These are phyloP conservation scores for Corydoras sp. DNA, from an alignment of 2,113 vertebrate genomes.

Conservation along the genomic window DNA sequence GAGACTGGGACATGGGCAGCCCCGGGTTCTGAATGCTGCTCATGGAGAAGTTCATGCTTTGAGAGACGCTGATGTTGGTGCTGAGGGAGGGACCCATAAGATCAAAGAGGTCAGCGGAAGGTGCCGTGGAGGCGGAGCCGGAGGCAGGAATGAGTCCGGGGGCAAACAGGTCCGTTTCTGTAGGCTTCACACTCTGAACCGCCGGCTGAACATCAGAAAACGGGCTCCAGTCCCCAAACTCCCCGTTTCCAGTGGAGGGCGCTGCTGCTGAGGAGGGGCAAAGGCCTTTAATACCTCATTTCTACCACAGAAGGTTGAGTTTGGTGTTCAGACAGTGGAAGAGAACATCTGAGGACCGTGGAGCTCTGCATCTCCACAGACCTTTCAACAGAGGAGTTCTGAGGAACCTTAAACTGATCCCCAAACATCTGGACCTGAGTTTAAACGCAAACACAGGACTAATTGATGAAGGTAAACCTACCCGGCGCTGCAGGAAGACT, in stretches of 20 bases:
- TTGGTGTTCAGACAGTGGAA: background rate
- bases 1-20: constrained; percentile 81
- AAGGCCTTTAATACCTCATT: background rate
- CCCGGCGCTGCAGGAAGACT: constrained; percentile 72
- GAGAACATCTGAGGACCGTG: too few species aligned
- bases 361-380: too few species aligned
- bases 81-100: constrained; percentile 78
- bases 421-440: too few species aligned
- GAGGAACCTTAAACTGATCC: too few species aligned
- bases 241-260: constrained; percentile 70
- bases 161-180: constrained; percentile 59
- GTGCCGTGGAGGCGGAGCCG: constrained; percentile 57
- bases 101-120: constrained; percentile 82
- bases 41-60: constrained; percentile 91
- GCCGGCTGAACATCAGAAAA: constrained; percentile 78
- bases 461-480: constrained; percentile 46
- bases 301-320: background rate
- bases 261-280: constrained; percentile 59
- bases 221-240: constrained; percentile 94
- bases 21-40: constrained; percentile 70
- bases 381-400: background rate
- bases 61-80: constrained; percentile 78
- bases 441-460: too few species aligned
- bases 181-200: constrained; percentile 59
- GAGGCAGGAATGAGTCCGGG: constrained; percentile 34